Evolutionary conservation across 2,797 vertebrate species (phyloP).

Genomic region (Chanos chanos): DNA sequence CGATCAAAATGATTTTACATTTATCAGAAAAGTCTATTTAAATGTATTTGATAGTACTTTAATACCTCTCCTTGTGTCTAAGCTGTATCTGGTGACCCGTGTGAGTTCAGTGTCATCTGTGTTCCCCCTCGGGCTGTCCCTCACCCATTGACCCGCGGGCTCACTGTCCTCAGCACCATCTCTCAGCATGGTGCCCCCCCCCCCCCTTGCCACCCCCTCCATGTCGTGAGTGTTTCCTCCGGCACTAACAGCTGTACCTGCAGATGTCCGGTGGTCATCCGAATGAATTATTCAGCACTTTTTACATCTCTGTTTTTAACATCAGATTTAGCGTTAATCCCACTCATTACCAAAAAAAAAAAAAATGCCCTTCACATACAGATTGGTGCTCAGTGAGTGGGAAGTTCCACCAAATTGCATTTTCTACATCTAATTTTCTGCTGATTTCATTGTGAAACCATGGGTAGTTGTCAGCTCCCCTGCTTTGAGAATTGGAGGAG

Average conservation of each 20-base stretch:
- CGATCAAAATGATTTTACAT: no score
- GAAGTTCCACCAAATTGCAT: slow-evolving; percentile 21
- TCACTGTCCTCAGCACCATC: slow-evolving; percentile 36
- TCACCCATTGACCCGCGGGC: slow-evolving; percentile 31
- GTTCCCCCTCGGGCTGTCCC: slow-evolving; percentile 21
- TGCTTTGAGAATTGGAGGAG: no score
- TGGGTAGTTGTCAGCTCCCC: no score
- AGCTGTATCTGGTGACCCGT: no score
- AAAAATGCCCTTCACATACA: slow-evolving; percentile 20
- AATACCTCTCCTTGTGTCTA: no score
- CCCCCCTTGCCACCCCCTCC: slow-evolving; percentile 3
- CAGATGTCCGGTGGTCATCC: slow-evolving; percentile 28
- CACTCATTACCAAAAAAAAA: neutral
- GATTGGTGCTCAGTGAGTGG: neutral
- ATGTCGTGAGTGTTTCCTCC: slow-evolving; percentile 1
- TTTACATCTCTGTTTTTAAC: slow-evolving; percentile 1
- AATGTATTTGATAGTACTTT: no score
- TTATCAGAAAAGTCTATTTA: no score
- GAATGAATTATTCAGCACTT: slow-evolving; percentile 18
- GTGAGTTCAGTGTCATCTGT: no score
- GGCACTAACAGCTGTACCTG: slow-evolving; percentile 30
- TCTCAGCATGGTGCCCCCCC: neutral
- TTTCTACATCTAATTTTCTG: neutral
- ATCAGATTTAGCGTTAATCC: slow-evolving; percentile 18
- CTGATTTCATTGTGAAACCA: slow-evolving; percentile 24